These are phyloP conservation scores for Callorhinus ursinus DNA, from an alignment of 2,113 vertebrate species.

Conservation along the genomic window DNA sequence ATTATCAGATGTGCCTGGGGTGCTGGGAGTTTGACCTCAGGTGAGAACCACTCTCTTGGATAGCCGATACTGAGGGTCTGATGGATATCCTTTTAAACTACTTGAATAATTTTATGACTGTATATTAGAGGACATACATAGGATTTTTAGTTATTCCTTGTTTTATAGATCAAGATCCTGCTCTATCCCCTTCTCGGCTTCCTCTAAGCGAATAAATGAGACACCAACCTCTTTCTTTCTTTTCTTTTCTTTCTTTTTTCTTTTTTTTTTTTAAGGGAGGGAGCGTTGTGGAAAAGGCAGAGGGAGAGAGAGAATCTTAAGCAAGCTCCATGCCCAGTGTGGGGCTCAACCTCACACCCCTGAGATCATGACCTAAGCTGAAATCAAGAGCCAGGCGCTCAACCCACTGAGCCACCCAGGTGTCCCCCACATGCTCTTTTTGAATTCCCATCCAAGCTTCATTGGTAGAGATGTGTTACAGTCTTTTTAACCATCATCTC, in stretches of 20 bases:
- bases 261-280: neutral
- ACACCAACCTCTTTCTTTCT: neutral
- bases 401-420: too few species aligned
- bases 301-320: too few species aligned
- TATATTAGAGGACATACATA: neutral
- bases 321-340: neutral
- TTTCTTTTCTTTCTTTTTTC: too few species aligned
- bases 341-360: neutral
- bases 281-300: neutral
- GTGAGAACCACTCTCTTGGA: neutral
- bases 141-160: neutral
- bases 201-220: neutral
- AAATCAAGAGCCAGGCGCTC: too few species aligned
- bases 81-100: neutral
- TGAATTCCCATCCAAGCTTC: neutral
- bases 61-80: fast-evolving
- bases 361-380: too few species aligned
- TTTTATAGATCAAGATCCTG: neutral
- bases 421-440: neutral
- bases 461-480: fast-evolving
- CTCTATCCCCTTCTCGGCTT: neutral
- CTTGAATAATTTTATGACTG: neutral
- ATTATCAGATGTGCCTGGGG: neutral
- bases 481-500: neutral
- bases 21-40: neutral